Conservation (phyloP, 2,797 vertebrate species). For the Phrynocephalus vlangalii region DNA sequence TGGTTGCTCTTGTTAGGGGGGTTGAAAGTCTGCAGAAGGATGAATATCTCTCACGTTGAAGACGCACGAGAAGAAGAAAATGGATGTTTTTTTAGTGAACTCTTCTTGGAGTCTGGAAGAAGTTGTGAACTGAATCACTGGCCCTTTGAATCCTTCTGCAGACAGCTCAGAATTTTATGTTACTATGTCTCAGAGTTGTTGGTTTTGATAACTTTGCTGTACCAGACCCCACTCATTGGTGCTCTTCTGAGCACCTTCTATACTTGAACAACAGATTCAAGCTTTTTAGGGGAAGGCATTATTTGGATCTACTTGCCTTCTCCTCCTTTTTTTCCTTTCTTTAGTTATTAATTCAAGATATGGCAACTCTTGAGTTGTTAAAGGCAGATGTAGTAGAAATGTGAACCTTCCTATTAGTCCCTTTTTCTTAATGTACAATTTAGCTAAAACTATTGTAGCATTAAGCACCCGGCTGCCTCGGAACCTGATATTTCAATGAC, state of each 20-base stretch:
- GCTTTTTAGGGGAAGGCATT: conserved; percentile 76
- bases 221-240: conserved; percentile 67
- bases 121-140: conserved; percentile 72
- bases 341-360: conserved; percentile 58
- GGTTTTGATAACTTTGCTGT: conserved; percentile 70
- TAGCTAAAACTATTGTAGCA: conserved; percentile 64
- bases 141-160: conserved; percentile 58
- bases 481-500: conserved; percentile 44
- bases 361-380: conserved; percentile 59
- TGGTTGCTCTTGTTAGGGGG: conserved; percentile 66
- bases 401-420: conserved; percentile 67
- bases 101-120: conserved; percentile 71
- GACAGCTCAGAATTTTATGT: conserved; percentile 67
- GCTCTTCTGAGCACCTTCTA: conserved; percentile 70
- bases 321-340: conserved; percentile 56
- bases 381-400: conserved; percentile 64
- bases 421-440: conserved; percentile 36
- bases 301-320: conserved; percentile 72
- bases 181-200: conserved; percentile 62
- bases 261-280: conserved; percentile 84
- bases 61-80: conserved; percentile 61
- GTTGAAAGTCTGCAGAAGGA: conserved; percentile 67
- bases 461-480: conserved; percentile 59
- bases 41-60: conserved; percentile 69
- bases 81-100: conserved; percentile 58